Percentiles rank a stretch among this genome's conserved stretches.
Conservation (phyloP, 1,140 invertebrate species). For the Eriocheir sinensis region DNA sequence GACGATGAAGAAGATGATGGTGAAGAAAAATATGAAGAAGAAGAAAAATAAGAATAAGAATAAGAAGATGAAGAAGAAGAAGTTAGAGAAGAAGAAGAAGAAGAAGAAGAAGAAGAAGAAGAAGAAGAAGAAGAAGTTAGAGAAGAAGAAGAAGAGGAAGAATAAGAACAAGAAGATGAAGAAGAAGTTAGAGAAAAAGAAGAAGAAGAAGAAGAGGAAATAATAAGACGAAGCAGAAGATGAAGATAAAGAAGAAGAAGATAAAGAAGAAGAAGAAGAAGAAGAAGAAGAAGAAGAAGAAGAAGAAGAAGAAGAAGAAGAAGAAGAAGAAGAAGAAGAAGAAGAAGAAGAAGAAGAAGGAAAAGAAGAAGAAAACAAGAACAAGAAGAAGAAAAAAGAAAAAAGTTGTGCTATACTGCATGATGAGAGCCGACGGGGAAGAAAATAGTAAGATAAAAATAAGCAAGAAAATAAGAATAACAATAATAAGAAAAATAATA, state of each 20-base stretch:
- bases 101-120: slow-evolving; percentile 33
- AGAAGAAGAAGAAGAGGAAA: neutral
- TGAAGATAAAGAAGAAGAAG: neutral
- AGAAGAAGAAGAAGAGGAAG: neutral
- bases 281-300: neutral
- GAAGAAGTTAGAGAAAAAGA: neutral
- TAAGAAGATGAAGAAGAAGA: neutral
- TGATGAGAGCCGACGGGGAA: neutral
- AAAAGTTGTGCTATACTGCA: neutral
- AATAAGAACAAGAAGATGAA: neutral
- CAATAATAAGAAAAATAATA: neutral
- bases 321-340: neutral
- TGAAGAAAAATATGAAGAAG: neutral
- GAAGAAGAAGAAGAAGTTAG: neutral
- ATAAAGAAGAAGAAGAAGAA: neutral
- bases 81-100: slow-evolving; percentile 28
- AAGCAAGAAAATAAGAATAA: neutral
- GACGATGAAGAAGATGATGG: neutral
- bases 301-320: neutral
- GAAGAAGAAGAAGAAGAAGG: neutral
- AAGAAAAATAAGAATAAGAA: neutral
- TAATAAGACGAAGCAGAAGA: neutral
- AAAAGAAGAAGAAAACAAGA: neutral
- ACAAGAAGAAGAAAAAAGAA: neutral
- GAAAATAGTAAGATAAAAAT: neutral